Evolutionary conservation across 2,888 invertebrate species (phyloP), one percentile per base, ranked within the genome.

Genomic region (Mystacides longicornis): DNA sequence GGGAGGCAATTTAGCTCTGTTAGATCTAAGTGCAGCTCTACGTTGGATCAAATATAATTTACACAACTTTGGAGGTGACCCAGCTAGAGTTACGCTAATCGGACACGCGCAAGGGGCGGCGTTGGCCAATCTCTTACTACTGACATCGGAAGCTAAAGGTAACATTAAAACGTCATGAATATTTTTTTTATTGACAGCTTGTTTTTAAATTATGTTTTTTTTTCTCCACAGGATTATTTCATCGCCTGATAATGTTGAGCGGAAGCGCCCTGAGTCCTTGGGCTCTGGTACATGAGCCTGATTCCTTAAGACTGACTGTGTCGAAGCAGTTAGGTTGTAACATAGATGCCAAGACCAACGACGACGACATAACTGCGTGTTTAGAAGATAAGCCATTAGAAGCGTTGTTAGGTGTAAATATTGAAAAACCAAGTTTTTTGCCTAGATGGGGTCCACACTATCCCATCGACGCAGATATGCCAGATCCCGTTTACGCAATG

Each of bases 51-150:
- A 85, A 62, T 82, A 81, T 64, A 92, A 93, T 72, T 84, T 93
- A 47, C 88, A 81, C 0, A 85, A 87, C 2, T 94, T 95, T 70
- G 92, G 92, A 14, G 95, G 94, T 0, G 93, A 94, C 73, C 85
- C 89, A 1, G 74, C 79, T 47, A 78, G 89, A 51, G 83, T 94
- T 59, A 93, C 93, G 22, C 73, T 94, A 42, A 80, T 89, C 62
- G 94, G 91, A 1, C 93, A 93, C 74, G 89, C 87, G 52, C 87
- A 88, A 2, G 94, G 93, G 1, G 93, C 93, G 0, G 89, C 91
- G 1, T 77, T 93, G 31, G 90, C 85, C 62, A 91, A 91, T 70
- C 80, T 92, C 43, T 79, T 94, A 54, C 83, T 93, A 66, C 82
- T 93, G 65, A 83, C 91, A 51, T 87, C 91, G 0, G 83, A 85